A percentile compares a stretch with the other conserved stretches of the same genome.
Conservation (phyloP, 2,888 invertebrate genomes). For the Plusia festucae region DNA sequence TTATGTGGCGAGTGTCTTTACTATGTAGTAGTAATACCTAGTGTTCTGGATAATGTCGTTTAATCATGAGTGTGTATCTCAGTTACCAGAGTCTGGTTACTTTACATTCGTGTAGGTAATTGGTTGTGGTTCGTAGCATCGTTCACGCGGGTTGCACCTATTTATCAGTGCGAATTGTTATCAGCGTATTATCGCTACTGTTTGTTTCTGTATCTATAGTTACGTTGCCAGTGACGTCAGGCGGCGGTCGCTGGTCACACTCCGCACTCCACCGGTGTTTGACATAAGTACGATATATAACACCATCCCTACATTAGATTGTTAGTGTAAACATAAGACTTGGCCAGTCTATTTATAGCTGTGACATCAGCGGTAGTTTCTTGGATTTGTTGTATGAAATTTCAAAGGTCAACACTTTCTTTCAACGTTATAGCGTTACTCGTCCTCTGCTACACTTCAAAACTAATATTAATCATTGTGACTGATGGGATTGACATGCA, state of each 20-base stretch:
- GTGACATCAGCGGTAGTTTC: slow-evolving; percentile 81
- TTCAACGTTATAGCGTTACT: slow-evolving; percentile 46
- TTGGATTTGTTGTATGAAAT: slow-evolving; percentile 71
- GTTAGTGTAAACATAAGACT: slow-evolving; percentile 82
- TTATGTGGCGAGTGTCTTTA: slow-evolving; percentile 25
- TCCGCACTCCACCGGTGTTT: slow-evolving; percentile 59
- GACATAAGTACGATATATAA: slow-evolving; percentile 58
- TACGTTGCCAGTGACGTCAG: slow-evolving; percentile 80
- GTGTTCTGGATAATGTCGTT: slow-evolving; percentile 16
- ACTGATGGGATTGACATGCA: slow-evolving; percentile 10
- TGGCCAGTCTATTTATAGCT: slow-evolving; percentile 78
- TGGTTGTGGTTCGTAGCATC: slow-evolving; percentile 42
- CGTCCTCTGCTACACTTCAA: slow-evolving; percentile 10
- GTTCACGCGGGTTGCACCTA: slow-evolving; percentile 72
- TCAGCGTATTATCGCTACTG: slow-evolving; percentile 83
- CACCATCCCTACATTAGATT: slow-evolving; percentile 74
- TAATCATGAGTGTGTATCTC: slow-evolving; percentile 15
- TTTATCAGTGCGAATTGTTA: slow-evolving; percentile 82
- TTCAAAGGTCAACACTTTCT: slow-evolving; percentile 68
- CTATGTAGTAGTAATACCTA: slow-evolving; percentile 5
- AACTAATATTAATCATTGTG: slow-evolving; percentile 3
- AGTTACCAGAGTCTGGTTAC: slow-evolving; percentile 14
- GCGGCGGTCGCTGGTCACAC: slow-evolving; percentile 57
- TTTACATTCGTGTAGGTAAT: slow-evolving; percentile 26
- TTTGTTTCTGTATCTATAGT: slow-evolving; percentile 83